phyloP scores from a whole-genome alignment of 1,140 invertebrate species.

The Lasioglossum albipes region DNA sequence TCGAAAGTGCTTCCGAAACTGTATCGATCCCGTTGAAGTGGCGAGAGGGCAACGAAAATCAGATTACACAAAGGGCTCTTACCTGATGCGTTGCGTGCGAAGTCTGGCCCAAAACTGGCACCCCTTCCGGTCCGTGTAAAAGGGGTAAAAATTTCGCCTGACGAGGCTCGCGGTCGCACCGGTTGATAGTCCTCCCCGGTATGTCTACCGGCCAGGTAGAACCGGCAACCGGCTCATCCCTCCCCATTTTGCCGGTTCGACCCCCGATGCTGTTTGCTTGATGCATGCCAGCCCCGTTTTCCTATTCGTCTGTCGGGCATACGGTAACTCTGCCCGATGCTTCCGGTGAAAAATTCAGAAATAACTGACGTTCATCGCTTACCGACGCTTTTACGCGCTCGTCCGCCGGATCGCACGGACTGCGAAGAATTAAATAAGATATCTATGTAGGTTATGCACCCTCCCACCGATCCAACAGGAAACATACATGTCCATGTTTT shows the following conservation, averaged over 20 bases:
- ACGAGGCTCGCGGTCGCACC: slow-evolving; percentile 46
- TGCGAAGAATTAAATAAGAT: not conserved
- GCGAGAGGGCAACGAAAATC: slow-evolving; percentile 64
- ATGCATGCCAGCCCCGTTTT: not conserved
- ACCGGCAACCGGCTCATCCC: slow-evolving; percentile 43
- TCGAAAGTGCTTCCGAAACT: slow-evolving; percentile 59
- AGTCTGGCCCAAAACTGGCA: slow-evolving; percentile 77
- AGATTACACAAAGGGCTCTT: slow-evolving; percentile 73
- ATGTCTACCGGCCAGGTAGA: slow-evolving; percentile 36
- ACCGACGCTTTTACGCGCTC: not conserved
- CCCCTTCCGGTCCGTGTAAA: slow-evolving; percentile 65
- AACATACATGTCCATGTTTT: too few relatives aligned
- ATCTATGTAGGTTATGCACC: too few relatives aligned
- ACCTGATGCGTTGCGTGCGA: slow-evolving; percentile 75
- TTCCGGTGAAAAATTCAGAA: not conserved
- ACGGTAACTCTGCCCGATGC: slow-evolving; percentile 1
- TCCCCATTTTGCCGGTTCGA: slow-evolving; percentile 2
- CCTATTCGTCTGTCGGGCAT: slow-evolving; percentile 17
- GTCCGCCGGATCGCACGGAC: not conserved
- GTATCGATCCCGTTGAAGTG: slow-evolving; percentile 60
- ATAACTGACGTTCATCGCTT: slow-evolving; percentile 11
- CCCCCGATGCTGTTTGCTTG: not conserved
- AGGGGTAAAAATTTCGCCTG: slow-evolving; percentile 69
- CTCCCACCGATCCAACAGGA: too few relatives aligned
- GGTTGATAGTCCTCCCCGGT: slow-evolving; percentile 1